Percentiles rank a stretch among this genome's conserved stretches.
These are phyloP conservation scores for Hemitrygon akajei DNA, from an alignment of 2,797 vertebrate species.

Conservation along the genomic window DNA sequence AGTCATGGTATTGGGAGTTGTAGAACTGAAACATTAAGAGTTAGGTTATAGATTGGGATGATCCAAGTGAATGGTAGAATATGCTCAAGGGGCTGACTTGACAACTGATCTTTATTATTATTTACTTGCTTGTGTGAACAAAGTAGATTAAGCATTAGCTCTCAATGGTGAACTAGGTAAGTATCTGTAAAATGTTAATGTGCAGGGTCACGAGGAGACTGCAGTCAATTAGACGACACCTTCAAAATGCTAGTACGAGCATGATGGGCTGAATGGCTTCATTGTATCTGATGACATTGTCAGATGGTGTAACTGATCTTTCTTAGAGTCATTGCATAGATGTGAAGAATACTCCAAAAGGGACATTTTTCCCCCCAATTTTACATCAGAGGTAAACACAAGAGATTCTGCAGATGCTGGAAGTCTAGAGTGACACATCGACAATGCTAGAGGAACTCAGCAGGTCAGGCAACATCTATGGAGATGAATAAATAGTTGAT, in stretches of 20 bases:
- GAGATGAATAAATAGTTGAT: too few relatives aligned
- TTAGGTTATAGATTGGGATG: background rate
- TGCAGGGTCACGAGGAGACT: background rate
- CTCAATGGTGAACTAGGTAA: background rate
- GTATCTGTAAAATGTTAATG: background rate
- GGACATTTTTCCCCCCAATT: background rate
- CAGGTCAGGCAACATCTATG: too few relatives aligned
- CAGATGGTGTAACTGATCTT: background rate
- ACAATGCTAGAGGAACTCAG: too few relatives aligned
- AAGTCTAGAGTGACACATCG: too few relatives aligned
- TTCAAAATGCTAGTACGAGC: too few relatives aligned
- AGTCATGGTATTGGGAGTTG: background rate
- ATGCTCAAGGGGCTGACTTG: too few relatives aligned
- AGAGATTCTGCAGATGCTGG: too few relatives aligned
- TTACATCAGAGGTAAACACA: too few relatives aligned
- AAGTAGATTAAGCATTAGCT: background rate
- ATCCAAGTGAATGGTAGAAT: background rate
- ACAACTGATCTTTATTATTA: background rate
- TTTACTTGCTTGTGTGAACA: background rate
- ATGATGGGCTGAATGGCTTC: background rate
- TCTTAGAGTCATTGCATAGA: background rate
- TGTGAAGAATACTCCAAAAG: background rate
- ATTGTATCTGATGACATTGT: background rate
- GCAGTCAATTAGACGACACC: too few relatives aligned
- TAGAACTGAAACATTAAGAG: background rate